phyloP scores from a whole-genome alignment of 2,888 invertebrate genomes.

The Athalia cordata region DNA sequence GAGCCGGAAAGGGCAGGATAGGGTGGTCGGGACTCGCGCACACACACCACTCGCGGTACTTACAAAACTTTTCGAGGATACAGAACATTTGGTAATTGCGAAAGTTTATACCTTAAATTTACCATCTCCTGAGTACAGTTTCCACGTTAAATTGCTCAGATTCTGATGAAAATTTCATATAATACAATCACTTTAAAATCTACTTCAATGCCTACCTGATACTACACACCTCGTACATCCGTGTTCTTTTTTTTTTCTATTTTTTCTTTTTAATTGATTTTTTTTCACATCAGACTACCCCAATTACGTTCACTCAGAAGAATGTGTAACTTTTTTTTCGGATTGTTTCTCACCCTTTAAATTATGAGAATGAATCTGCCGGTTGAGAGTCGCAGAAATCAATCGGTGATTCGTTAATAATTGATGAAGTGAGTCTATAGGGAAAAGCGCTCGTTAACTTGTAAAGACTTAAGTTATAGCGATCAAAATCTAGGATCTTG shows the following conservation, averaged over 20 bases:
- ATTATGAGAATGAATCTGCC: neutral
- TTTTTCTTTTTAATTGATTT: no score
- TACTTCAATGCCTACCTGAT: neutral
- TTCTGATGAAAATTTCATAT: constrained; percentile 49
- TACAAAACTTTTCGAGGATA: constrained; percentile 68
- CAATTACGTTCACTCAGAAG: no score
- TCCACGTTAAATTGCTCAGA: constrained; percentile 55
- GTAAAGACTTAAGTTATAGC: constrained; percentile 1
- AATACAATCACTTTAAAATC: neutral
- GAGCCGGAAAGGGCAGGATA: neutral
- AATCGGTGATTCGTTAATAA: constrained; percentile 26
- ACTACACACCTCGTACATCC: neutral
- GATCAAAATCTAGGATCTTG: constrained; percentile 26
- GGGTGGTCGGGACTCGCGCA: constrained; percentile 17
- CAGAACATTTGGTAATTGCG: constrained; percentile 70
- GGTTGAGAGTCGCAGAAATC: neutral
- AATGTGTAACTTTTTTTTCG: no score
- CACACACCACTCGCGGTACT: constrained; percentile 55
- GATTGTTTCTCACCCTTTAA: neutral
- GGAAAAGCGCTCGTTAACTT: constrained; percentile 30
- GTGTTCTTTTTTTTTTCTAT: no score
- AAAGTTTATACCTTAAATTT: constrained; percentile 70
- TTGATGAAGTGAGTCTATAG: neutral
- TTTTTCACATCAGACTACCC: no score
- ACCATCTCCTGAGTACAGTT: constrained; percentile 52